phyloP scores from a whole-genome alignment of 2,113 vertebrate genomes.

The Rhegmatorhina hoffmannsi region DNA sequence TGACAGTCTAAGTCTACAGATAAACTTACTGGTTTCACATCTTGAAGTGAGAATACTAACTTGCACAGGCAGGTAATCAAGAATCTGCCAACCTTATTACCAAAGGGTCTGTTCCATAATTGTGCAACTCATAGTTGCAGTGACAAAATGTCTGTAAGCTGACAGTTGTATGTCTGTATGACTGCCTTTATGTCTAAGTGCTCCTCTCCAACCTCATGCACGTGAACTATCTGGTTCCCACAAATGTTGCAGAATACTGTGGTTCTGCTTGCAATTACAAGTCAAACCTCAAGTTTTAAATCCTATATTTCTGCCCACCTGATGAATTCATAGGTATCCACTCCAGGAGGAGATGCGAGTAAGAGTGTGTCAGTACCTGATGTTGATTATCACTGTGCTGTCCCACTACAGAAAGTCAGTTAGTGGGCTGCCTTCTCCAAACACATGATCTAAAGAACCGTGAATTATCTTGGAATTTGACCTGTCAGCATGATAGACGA shows the following conservation, averaged over 20 bases:
- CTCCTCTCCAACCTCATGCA: background rate
- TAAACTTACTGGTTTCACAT: background rate
- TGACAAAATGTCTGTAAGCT: background rate
- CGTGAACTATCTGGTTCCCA: background rate
- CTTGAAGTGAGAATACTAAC: background rate
- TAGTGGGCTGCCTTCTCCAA: background rate
- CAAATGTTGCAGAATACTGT: background rate
- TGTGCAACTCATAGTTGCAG: background rate
- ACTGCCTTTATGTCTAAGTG: background rate
- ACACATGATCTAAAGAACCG: background rate
- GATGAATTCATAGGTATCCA: background rate
- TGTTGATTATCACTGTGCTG: background rate
- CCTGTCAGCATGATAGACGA: background rate
- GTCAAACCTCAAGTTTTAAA: background rate
- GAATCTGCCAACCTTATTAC: background rate
- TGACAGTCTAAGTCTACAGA: background rate
- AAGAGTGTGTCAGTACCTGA: background rate
- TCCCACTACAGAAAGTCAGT: background rate
- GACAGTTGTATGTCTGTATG: background rate
- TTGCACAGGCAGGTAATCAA: background rate
- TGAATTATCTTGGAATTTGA: background rate
- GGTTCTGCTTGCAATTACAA: background rate
- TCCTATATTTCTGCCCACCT: background rate
- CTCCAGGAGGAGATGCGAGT: background rate
- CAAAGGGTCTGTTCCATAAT: background rate